phyloP scores from a whole-genome alignment of 2,113 vertebrate species.

The Podocnemis expansa region DNA sequence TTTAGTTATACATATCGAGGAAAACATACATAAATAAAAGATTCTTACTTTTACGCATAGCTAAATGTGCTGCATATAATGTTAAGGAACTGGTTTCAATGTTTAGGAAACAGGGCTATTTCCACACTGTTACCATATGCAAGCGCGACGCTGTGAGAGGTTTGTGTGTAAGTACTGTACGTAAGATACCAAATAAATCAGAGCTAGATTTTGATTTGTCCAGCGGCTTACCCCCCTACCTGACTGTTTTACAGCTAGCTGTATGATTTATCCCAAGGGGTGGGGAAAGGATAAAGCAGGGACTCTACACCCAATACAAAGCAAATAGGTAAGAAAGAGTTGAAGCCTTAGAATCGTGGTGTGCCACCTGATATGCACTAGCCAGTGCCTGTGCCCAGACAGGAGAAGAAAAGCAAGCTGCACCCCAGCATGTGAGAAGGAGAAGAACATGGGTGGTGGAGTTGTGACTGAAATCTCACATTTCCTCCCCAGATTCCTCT shows the following conservation, averaged over 20 bases:
- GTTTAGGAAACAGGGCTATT: not conserved
- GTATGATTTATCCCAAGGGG: not conserved
- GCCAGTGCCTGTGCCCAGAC: not conserved
- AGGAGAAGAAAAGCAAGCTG: not conserved
- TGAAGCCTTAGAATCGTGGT: not conserved
- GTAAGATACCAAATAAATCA: not conserved
- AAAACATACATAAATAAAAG: constrained; percentile 27
- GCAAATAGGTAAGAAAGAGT: not conserved
- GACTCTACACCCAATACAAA: not conserved
- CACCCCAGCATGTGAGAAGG: not conserved
- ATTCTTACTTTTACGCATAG: constrained; percentile 10
- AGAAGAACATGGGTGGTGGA: not conserved
- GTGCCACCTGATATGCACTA: not conserved
- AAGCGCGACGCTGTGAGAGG: not conserved
- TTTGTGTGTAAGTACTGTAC: not conserved
- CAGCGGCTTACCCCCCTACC: not conserved
- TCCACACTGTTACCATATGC: not conserved
- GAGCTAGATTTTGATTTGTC: not conserved
- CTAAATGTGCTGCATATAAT: not conserved
- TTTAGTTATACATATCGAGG: constrained; percentile 16
- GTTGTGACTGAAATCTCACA: not conserved
- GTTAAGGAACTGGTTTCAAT: not conserved
- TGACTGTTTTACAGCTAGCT: not conserved
- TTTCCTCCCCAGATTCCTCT: not conserved
- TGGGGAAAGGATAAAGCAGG: not conserved